A percentile compares a stretch with the other conserved stretches of the same genome.
Conservation (phyloP, 2,888 invertebrate genomes). For the Trissoscelio sp. region DNA sequence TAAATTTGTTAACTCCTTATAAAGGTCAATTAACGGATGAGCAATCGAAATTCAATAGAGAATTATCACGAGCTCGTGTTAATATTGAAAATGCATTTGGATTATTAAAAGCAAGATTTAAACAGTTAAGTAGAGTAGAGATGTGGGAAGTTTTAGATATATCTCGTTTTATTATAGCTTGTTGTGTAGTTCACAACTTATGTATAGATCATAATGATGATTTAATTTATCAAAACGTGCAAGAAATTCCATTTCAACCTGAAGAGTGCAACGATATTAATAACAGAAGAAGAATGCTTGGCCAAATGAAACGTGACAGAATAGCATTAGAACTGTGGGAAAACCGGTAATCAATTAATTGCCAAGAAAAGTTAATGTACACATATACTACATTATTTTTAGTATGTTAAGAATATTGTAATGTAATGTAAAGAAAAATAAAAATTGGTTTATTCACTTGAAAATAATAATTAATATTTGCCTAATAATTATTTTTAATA, state of each 20-base stretch:
- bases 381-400: background rate
- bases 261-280: constrained; percentile 23
- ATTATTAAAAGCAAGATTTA: constrained; percentile 25
- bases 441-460: no score
- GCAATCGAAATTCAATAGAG: constrained; percentile 10
- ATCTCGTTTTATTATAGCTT: constrained; percentile 31
- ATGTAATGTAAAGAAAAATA: no score
- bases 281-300: constrained; percentile 22
- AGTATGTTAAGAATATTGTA: background rate
- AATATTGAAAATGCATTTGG: constrained; percentile 38
- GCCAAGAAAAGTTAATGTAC: background rate
- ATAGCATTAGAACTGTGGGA: background rate
- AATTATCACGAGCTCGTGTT: constrained; percentile 21
- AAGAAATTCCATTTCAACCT: constrained; percentile 28
- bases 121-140: constrained; percentile 26
- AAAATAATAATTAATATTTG: no score
- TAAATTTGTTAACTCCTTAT: constrained; percentile 30
- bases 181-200: constrained; percentile 36
- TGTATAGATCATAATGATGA: constrained; percentile 23
- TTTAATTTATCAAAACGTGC: background rate
- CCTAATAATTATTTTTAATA: no score
- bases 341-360: background rate
- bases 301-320: constrained; percentile 40
- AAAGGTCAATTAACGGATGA: constrained; percentile 20
- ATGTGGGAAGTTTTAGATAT: constrained; percentile 3